Conservation (phyloP, 2,113 vertebrate genomes). For the Salvelinus fontinalis region DNA sequence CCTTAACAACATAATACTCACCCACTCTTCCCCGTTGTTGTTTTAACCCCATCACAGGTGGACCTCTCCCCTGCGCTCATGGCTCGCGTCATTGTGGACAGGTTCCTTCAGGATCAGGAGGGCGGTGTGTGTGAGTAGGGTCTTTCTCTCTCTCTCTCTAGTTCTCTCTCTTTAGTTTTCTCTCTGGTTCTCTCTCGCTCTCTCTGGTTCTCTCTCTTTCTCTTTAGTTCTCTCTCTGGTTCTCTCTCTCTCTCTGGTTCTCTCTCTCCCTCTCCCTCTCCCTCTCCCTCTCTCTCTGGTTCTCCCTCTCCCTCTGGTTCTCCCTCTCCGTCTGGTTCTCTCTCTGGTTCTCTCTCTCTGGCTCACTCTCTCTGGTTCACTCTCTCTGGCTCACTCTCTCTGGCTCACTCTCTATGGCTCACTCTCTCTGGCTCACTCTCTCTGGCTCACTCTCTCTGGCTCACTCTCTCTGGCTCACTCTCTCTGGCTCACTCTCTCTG, state of each 20-base stretch:
- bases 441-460: too few relatives aligned
- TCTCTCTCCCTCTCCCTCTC: not conserved
- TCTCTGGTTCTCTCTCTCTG: too few relatives aligned
- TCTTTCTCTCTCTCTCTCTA: slow-evolving; percentile 35
- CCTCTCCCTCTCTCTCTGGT: too few relatives aligned
- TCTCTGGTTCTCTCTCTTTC: slow-evolving; percentile 18
- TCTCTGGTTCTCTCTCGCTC: slow-evolving; percentile 18
- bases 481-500: too few relatives aligned
- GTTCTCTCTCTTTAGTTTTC: slow-evolving; percentile 29
- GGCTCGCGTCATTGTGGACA: slow-evolving; percentile 90
- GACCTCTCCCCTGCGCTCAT: slow-evolving; percentile 91
- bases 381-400: too few relatives aligned
- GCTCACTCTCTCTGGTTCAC: too few relatives aligned
- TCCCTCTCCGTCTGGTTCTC: too few relatives aligned
- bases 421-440: too few relatives aligned
- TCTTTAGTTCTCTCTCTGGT: too few relatives aligned
- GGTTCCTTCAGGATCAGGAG: slow-evolving; percentile 83
- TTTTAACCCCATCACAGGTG: slow-evolving; percentile 76
- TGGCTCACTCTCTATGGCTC: too few relatives aligned
- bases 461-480: too few relatives aligned
- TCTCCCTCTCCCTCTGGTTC: too few relatives aligned
- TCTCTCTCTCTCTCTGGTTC: not conserved
- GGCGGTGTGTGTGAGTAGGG: slow-evolving; percentile 82
- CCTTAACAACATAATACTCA: not conserved
- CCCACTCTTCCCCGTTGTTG: not conserved